Percentiles rank a stretch among this genome's conserved stretches.
Conservation (phyloP, 1,140 invertebrate genomes). For the Cecropterus lyciades region DNA sequence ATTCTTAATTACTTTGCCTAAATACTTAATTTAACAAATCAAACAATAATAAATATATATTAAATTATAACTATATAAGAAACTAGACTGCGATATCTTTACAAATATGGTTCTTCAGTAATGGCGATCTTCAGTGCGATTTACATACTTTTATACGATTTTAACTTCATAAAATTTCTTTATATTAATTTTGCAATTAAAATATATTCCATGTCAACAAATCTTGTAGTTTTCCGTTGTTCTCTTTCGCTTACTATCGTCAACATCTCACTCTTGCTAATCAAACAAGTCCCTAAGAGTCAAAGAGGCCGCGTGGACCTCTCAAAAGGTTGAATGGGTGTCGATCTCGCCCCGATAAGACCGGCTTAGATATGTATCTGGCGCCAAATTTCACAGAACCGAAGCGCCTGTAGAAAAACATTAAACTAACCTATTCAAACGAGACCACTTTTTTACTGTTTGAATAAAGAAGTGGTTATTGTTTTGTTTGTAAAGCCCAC, state of each 20-base stretch:
- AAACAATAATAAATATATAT: no score
- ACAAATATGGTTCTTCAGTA: no score
- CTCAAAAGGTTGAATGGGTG: conserved; percentile 58
- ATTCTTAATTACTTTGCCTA: no score
- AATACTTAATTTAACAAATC: no score
- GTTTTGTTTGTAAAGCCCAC: conserved; percentile 23
- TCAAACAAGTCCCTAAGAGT: conserved; percentile 30
- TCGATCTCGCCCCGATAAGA: conserved; percentile 69
- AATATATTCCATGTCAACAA: no score
- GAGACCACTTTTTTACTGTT: conserved; percentile 35
- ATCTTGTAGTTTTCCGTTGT: no score
- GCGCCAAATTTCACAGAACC: conserved; percentile 80
- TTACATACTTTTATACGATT: no score
- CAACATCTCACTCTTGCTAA: not conserved
- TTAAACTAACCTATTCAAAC: conserved; percentile 52
- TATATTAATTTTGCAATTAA: no score
- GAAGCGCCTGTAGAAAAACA: conserved; percentile 52
- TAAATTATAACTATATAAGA: no score
- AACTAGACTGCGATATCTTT: no score
- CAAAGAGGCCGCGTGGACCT: conserved; percentile 54
- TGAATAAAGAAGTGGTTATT: conserved; percentile 33
- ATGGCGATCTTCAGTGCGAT: no score
- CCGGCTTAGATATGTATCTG: conserved; percentile 58
- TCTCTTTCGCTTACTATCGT: not conserved
- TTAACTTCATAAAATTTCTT: no score